Conservation (phyloP, 2,797 vertebrate genomes). For the Babyrousa celebensis region DNA sequence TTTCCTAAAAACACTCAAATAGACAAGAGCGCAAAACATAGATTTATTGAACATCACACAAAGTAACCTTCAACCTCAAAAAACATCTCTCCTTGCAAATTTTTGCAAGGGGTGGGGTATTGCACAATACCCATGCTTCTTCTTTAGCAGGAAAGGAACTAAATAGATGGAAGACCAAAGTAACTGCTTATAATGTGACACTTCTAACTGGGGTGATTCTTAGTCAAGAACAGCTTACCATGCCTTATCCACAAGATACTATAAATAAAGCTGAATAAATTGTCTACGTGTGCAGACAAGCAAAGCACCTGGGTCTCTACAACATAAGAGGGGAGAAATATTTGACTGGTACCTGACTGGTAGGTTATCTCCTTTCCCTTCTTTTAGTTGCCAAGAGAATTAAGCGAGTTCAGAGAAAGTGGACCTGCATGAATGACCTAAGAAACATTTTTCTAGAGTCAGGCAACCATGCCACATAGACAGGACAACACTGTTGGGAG, state of each 20-base stretch:
- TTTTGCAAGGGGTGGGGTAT: not conserved
- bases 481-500: not conserved
- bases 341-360: not conserved
- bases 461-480: not conserved
- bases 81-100: not conserved
- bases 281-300: not conserved
- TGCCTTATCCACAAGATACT: not conserved
- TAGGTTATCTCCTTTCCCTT: not conserved
- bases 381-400: not conserved
- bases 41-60: not conserved
- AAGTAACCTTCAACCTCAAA: slow-evolving; percentile 50
- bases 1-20: slow-evolving; percentile 20
- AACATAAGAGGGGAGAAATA: not conserved
- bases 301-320: not conserved
- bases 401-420: not conserved
- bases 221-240: not conserved
- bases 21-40: not conserved
- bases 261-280: not conserved
- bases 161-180: not conserved
- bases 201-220: not conserved
- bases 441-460: not conserved
- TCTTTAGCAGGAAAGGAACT: slow-evolving; percentile 2
- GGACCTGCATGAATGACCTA: not conserved
- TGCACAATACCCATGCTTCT: not conserved
- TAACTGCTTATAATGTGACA: not conserved